Conservation (phyloP, 2,113 vertebrate species). For the Gulo gulo region DNA sequence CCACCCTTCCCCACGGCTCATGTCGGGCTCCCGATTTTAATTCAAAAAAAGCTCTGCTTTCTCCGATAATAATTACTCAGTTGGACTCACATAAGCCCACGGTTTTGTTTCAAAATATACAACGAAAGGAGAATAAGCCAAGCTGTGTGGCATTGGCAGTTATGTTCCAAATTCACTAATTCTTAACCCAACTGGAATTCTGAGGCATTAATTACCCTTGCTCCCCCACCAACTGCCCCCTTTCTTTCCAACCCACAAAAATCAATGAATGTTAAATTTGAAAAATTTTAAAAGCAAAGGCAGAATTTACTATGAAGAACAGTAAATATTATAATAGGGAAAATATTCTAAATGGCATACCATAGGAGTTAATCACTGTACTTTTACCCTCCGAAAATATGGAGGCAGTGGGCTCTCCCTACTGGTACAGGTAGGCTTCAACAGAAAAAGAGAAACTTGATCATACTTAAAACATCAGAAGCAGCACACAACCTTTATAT, state of each 20-base stretch:
- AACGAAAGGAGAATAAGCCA: not conserved
- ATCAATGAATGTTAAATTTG: not conserved
- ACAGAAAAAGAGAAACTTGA: constrained; percentile 84
- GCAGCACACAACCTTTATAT: constrained; percentile 60
- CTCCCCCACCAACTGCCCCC: not conserved
- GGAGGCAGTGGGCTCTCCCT: constrained; percentile 83
- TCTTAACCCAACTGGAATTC: not conserved
- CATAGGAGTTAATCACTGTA: constrained; percentile 82
- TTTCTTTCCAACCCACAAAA: constrained; percentile 44
- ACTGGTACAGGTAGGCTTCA: constrained; percentile 83
- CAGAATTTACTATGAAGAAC: constrained; percentile 65
- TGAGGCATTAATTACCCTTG: not conserved
- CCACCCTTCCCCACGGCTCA: not conserved
- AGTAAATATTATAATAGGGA: constrained; percentile 67
- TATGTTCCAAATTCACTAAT: not conserved
- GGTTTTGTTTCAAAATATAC: not conserved
- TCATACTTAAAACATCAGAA: constrained; percentile 78
- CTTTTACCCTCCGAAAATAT: constrained; percentile 85
- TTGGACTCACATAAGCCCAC: not conserved
- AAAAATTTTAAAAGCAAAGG: constrained; percentile 57
- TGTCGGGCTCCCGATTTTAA: not conserved
- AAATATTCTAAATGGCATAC: constrained; percentile 83
- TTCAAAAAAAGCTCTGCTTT: not conserved
- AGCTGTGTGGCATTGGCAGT: not conserved
- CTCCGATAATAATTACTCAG: not conserved